A percentile compares a stretch with the other conserved stretches of the same genome.
These are phyloP conservation scores for Eupeodes luniger DNA, from an alignment of 2,888 invertebrate species.

Conservation along the genomic window DNA sequence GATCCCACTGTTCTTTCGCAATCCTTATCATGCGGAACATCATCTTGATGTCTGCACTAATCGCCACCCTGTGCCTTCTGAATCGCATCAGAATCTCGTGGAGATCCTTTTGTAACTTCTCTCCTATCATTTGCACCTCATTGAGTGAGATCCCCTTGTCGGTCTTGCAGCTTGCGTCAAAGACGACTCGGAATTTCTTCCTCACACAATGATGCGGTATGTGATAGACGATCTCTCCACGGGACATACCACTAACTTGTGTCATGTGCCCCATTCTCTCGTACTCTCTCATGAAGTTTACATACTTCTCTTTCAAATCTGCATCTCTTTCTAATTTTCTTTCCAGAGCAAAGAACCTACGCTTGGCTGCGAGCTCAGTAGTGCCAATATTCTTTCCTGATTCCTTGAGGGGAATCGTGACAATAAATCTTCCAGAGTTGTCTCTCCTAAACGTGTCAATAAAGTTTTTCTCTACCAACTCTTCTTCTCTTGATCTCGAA, in stretches of 20 bases:
- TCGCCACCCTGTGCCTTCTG: neutral
- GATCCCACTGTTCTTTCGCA: neutral
- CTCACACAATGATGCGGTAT: constrained; percentile 52
- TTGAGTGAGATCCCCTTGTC: constrained; percentile 25
- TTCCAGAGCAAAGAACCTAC: constrained; percentile 6
- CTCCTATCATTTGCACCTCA: constrained; percentile 15
- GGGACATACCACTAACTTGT: neutral
- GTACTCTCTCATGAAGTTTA: constrained; percentile 29
- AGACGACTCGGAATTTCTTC: constrained; percentile 41
- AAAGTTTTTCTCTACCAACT: no score
- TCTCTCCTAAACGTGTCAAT: neutral
- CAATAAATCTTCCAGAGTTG: neutral
- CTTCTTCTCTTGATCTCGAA: no score
- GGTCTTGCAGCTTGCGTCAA: constrained; percentile 30
- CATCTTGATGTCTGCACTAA: neutral
- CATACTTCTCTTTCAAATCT: constrained; percentile 8
- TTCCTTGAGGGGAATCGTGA: neutral
- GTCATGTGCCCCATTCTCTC: constrained; percentile 29
- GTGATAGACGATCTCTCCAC: constrained; percentile 16
- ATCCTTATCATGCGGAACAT: neutral
- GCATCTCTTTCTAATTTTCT: constrained; percentile 11
- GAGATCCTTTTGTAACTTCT: neutral
- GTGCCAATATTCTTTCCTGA: neutral
- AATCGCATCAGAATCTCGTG: neutral
- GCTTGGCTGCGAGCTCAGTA: neutral